These are phyloP conservation scores for Agelas oroides DNA, from an alignment of 37 sponge, comb jelly and placozoan genomes.

Conservation along the genomic window DNA sequence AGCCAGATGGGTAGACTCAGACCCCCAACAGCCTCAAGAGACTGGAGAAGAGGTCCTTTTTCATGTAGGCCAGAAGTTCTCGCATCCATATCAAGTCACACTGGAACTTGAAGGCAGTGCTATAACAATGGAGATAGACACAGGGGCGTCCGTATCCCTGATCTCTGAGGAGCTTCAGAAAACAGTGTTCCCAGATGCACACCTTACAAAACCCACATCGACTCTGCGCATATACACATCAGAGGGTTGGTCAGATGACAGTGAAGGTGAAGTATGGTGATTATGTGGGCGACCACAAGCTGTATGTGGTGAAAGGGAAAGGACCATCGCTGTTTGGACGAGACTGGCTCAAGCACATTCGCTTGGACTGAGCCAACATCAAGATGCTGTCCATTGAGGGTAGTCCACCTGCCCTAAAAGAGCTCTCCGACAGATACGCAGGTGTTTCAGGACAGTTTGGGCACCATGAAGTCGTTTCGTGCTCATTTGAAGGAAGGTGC, in stretches of 20 bases:
- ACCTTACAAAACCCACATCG: not conserved
- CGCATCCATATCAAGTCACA: too few relatives aligned
- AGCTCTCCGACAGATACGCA: not conserved
- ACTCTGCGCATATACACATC: slow-evolving; percentile 13
- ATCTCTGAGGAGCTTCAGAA: not conserved
- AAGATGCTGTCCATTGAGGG: not conserved
- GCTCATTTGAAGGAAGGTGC: slow-evolving; percentile 21
- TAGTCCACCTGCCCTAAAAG: not conserved
- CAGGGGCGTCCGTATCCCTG: slow-evolving; percentile 12
- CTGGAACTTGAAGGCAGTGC: not conserved
- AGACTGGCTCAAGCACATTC: slow-evolving; percentile 33
- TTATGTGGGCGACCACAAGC: not conserved
- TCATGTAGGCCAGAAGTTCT: too few relatives aligned
- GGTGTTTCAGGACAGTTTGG: slow-evolving; percentile 14
- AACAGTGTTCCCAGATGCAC: slow-evolving; percentile 6
- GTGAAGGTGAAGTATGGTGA: slow-evolving; percentile 9
- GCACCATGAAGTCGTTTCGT: slow-evolving; percentile 17
- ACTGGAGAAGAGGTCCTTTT: too few relatives aligned
- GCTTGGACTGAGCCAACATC: slow-evolving; percentile 37
- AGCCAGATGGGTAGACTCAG: not conserved
- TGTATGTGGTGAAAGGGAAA: slow-evolving; percentile 15
- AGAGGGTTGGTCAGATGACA: not conserved
- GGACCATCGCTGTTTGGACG: slow-evolving; percentile 14
- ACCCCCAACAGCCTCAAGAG: not conserved
- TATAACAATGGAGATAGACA: slow-evolving; percentile 18